These are phyloP conservation scores for Trissolcus japonicus DNA, from an alignment of 2,888 invertebrate species.

Conservation along the genomic window DNA sequence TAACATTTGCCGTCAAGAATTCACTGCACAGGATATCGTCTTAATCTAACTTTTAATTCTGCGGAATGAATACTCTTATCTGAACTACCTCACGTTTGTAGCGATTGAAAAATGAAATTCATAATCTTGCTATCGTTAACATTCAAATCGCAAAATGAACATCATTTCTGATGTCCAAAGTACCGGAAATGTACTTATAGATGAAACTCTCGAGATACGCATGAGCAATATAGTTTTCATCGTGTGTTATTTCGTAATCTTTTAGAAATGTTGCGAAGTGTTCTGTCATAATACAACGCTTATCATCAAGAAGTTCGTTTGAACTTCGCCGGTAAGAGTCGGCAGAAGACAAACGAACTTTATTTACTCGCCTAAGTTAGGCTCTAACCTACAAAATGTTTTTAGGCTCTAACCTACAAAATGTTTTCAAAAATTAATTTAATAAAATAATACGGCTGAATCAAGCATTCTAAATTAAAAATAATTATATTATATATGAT, in stretches of 20 bases:
- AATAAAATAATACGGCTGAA: too few relatives aligned
- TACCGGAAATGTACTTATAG: conserved; percentile 5
- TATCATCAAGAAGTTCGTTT: too few relatives aligned
- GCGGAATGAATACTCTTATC: neutral
- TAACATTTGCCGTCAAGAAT: too few relatives aligned
- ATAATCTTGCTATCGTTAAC: conserved; percentile 5
- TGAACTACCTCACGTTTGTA: neutral
- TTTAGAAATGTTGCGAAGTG: conserved; percentile 21
- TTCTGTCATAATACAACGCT: neutral
- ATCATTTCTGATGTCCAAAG: conserved; percentile 24
- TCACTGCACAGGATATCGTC: too few relatives aligned
- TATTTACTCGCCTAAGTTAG: too few relatives aligned
- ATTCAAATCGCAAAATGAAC: conserved; percentile 15
- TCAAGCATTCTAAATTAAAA: too few relatives aligned
- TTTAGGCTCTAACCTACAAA: too few relatives aligned
- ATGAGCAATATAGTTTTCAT: conserved; percentile 29
- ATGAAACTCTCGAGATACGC: conserved; percentile 1
- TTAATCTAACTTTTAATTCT: neutral
- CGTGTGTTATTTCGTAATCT: conserved; percentile 28
- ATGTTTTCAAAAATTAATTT: too few relatives aligned
- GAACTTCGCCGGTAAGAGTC: too few relatives aligned
- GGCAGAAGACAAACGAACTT: too few relatives aligned
- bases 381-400: too few relatives aligned
- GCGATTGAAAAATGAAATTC: conserved; percentile 3
- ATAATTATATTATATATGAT: too few relatives aligned